A percentile compares a stretch with the other conserved stretches of the same genome.
Evolutionary conservation across 2,888 invertebrate species (phyloP).

Genomic region (Euplagia quadripunctaria): DNA sequence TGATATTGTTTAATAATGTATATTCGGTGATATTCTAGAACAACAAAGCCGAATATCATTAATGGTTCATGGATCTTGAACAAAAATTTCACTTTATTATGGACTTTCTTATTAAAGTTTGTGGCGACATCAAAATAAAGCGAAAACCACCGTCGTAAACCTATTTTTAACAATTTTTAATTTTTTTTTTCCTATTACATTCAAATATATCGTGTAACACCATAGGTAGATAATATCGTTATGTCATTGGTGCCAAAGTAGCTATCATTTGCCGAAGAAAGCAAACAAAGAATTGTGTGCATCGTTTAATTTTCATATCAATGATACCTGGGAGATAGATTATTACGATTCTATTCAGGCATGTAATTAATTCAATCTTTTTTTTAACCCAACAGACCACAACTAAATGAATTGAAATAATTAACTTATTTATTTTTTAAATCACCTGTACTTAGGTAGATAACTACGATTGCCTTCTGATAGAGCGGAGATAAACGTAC

Average conservation of each 20-base stretch:
- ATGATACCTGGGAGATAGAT: conserved; percentile 3
- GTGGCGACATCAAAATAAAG: no score
- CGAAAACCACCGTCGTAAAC: no score
- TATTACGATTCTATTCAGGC: neutral
- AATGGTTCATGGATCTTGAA: neutral
- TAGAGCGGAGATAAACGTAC: neutral
- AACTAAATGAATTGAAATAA: neutral
- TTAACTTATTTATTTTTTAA: neutral
- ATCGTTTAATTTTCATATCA: conserved; percentile 12
- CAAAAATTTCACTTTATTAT: no score
- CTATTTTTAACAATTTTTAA: no score
- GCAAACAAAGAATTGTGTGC: neutral
- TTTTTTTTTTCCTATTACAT: neutral
- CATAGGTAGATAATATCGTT: neutral
- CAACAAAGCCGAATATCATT: neutral
- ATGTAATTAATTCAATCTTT: neutral
- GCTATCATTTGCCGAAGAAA: neutral
- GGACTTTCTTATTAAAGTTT: no score
- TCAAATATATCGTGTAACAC: neutral
- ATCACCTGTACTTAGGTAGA: neutral
- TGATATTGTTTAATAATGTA: conserved; percentile 10
- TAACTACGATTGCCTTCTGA: neutral
- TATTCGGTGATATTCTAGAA: neutral
- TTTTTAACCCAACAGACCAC: neutral
- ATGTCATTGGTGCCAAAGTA: neutral